phyloP scores from a whole-genome alignment of 2,888 invertebrate species.

The Aphodius sticticus region DNA sequence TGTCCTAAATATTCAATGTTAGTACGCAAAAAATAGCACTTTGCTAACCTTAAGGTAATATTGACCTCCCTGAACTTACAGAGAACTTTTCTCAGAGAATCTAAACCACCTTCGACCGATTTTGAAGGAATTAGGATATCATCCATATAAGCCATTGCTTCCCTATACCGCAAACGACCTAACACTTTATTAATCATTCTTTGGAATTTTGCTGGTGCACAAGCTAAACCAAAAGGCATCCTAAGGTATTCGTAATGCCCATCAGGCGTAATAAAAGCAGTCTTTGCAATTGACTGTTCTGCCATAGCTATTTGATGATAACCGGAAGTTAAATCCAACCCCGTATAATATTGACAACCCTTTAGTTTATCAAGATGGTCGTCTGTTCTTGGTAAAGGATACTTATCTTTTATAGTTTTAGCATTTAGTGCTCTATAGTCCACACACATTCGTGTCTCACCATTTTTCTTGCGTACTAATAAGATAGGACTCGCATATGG shows the following conservation, averaged over 20 bases:
- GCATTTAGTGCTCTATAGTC: constrained; percentile 50
- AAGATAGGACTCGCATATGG: constrained; percentile 42
- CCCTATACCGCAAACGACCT: background rate
- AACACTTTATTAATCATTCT: constrained; percentile 6
- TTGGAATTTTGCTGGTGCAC: background rate
- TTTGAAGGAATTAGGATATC: background rate
- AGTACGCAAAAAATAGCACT: background rate
- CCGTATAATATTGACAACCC: no score
- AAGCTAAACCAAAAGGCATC: constrained; percentile 5
- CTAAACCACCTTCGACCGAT: background rate
- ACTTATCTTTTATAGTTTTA: constrained; percentile 49
- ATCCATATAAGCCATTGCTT: background rate
- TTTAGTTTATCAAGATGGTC: constrained; percentile 42
- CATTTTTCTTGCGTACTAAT: constrained; percentile 44
- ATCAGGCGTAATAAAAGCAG: constrained; percentile 31
- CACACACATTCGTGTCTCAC: constrained; percentile 45
- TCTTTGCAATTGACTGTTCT: constrained; percentile 46
- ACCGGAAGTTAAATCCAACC: no score
- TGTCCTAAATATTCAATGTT: constrained; percentile 29
- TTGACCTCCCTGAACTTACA: background rate
- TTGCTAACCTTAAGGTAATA: background rate
- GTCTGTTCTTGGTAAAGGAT: constrained; percentile 45
- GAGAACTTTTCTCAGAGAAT: background rate
- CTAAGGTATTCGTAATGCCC: background rate
- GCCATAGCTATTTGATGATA: constrained; percentile 47